Evolutionary conservation across 2,797 vertebrate species (phyloP).

Genomic region (Lateolabrax maculatus): DNA sequence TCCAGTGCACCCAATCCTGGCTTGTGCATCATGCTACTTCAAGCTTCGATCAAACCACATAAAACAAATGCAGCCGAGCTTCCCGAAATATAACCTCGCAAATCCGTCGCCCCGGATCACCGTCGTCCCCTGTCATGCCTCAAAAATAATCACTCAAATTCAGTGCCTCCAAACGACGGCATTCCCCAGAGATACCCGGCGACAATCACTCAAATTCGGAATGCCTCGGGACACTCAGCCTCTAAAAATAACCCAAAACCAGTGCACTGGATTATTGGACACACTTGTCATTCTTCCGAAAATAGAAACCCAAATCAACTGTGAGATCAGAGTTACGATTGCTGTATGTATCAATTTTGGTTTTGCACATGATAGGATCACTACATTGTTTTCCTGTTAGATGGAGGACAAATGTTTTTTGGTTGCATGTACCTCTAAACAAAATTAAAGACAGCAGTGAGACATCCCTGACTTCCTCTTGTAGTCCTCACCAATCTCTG

Average conservation of each 20-base stretch:
- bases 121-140: background rate
- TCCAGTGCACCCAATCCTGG: conserved; percentile 13
- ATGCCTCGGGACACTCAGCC: conserved; percentile 19
- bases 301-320: conserved; percentile 37
- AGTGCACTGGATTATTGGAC: conserved; percentile 27
- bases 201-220: conserved; percentile 41
- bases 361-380: background rate
- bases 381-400: background rate
- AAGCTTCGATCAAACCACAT: conserved; percentile 27
- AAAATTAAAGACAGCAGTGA: background rate
- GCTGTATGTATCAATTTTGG: background rate
- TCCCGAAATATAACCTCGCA: conserved; percentile 37
- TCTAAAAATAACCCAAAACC: conserved; percentile 59
- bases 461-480: background rate
- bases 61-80: conserved; percentile 29
- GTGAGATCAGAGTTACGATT: conserved; percentile 10
- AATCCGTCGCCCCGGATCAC: conserved; percentile 53
- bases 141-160: conserved; percentile 49
- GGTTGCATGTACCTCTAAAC: background rate
- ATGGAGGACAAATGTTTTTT: background rate
- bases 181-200: conserved; percentile 44
- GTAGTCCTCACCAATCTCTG: accelerated
- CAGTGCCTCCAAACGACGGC: conserved; percentile 9
- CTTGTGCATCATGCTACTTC: background rate
- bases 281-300: conserved; percentile 22